Conservation (phyloP, 2,797 vertebrate species). For the Onychomys arenicola region DNA sequence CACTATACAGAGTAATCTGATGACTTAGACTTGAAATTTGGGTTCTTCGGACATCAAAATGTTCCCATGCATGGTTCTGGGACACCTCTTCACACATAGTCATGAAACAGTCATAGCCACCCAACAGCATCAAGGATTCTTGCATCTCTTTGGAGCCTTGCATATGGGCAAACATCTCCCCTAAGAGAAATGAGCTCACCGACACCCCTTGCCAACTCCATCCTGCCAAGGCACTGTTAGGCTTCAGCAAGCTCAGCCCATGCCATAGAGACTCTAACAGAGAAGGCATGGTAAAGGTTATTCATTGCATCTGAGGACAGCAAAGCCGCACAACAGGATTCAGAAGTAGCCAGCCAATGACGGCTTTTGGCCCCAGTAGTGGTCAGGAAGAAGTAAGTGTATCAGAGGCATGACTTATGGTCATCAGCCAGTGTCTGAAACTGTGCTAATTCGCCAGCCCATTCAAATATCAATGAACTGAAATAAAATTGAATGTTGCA, state of each 20-base stretch:
- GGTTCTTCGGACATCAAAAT: not conserved
- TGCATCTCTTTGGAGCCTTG: not conserved
- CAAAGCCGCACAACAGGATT: rapidly evolving
- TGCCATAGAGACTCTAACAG: not conserved
- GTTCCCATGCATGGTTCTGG: rapidly evolving
- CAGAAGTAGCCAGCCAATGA: rapidly evolving
- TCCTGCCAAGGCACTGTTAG: rapidly evolving
- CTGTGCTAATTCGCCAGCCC: rapidly evolving
- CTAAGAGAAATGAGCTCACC: rapidly evolving
- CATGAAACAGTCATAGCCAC: rapidly evolving
- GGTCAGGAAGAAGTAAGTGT: rapidly evolving
- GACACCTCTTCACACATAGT: no score
- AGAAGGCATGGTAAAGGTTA: not conserved
- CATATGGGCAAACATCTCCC: not conserved
- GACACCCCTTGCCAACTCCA: rapidly evolving
- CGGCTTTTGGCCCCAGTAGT: rapidly evolving
- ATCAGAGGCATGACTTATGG: rapidly evolving
- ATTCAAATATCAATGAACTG: not conserved
- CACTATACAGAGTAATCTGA: rapidly evolving
- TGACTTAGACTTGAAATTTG: not conserved
- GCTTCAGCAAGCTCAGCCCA: rapidly evolving
- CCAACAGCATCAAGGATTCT: rapidly evolving
- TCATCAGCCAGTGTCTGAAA: rapidly evolving
- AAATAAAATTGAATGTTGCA: not conserved
- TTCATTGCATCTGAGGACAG: rapidly evolving